Conservation (phyloP, 2,888 invertebrate species). For the Hirudinaria manillensis region DNA sequence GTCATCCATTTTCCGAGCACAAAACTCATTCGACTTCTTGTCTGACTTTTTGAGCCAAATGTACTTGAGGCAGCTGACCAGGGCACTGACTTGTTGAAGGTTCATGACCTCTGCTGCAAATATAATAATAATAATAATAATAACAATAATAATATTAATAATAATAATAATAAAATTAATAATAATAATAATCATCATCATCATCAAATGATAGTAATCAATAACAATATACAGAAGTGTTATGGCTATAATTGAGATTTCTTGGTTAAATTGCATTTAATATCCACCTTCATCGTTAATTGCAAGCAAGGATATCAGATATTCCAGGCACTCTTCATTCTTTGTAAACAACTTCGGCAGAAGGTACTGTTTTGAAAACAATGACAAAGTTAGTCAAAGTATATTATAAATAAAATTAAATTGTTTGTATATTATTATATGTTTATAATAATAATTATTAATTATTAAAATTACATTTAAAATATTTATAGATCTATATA, state of each 20-base stretch:
- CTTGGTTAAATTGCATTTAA: no score
- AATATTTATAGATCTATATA: neutral
- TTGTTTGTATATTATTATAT: neutral
- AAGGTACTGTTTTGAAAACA: neutral
- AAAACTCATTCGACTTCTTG: no score
- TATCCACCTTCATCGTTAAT: neutral
- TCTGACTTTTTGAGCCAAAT: neutral
- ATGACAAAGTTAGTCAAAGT: neutral
- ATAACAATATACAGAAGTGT: no score
- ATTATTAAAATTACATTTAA: neutral
- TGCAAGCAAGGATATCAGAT: neutral
- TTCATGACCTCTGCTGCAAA: neutral
- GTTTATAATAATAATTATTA: neutral
- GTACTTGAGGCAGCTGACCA: slow-evolving; percentile 3
- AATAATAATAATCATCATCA: neutral
- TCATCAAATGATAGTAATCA: neutral
- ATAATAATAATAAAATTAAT: neutral
- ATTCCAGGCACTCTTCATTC: neutral
- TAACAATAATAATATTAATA: neutral
- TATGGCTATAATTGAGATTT: no score
- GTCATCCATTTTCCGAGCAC: neutral
- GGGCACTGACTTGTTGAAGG: neutral
- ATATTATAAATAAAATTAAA: neutral
- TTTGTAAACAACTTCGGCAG: neutral
- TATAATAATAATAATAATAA: neutral